These are phyloP conservation scores for Xylocopa sonorina DNA, from an alignment of 1,140 invertebrate genomes.

Conservation along the genomic window DNA sequence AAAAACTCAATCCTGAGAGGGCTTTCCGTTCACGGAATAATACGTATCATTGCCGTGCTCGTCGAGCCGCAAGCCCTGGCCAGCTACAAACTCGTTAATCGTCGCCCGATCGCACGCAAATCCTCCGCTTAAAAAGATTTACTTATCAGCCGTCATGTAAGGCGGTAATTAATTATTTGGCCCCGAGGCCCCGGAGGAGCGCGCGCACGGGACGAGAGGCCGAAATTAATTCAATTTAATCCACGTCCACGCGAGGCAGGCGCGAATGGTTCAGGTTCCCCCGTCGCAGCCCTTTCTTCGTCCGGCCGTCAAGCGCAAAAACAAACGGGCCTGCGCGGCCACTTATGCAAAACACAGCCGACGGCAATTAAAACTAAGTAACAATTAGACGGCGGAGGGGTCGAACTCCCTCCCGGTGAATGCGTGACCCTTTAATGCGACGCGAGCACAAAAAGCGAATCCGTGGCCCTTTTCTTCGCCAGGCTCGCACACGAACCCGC, in stretches of 20 bases:
- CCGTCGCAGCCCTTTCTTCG: conserved; percentile 34
- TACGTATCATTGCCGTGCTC: no score
- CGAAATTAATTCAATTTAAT: conserved; percentile 77
- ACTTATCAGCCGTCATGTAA: conserved; percentile 65
- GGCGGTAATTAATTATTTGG: conserved; percentile 64
- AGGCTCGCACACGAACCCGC: background rate
- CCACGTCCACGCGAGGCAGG: conserved; percentile 65
- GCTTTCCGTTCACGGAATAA: no score
- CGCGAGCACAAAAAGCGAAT: conserved; percentile 57
- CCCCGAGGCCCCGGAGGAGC: conserved; percentile 17
- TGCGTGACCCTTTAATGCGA: conserved; percentile 72
- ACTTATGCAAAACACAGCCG: conserved; percentile 65
- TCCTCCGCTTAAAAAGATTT: conserved; percentile 61
- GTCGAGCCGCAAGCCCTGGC: background rate
- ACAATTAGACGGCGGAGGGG: conserved; percentile 71
- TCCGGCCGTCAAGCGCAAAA: conserved; percentile 42
- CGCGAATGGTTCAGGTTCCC: conserved; percentile 62
- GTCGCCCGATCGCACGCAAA: conserved; percentile 46
- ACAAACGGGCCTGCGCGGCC: conserved; percentile 34
- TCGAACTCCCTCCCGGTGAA: conserved; percentile 66
- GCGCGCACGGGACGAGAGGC: conserved; percentile 46
- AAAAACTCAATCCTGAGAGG: no score
- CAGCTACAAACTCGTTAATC: conserved; percentile 24
- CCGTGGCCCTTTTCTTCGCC: conserved; percentile 25
- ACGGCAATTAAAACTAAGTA: conserved; percentile 76